phyloP scores from a whole-genome alignment of 2,113 vertebrate species.

The Ammospiza caudacuta region DNA sequence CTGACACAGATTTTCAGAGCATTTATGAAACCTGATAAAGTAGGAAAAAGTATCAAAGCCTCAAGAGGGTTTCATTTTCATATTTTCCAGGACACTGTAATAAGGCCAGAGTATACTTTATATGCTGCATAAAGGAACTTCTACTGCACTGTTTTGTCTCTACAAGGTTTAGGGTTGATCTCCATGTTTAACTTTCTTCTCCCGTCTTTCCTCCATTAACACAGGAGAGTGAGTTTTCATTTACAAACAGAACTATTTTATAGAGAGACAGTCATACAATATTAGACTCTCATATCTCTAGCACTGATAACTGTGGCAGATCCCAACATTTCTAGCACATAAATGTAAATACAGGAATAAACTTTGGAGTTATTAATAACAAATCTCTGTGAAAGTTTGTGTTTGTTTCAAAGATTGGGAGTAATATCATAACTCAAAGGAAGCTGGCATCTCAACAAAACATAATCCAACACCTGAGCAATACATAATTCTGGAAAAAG shows the following conservation, averaged over 20 bases:
- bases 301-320: neutral
- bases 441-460: neutral
- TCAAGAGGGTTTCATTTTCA: neutral
- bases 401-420: neutral
- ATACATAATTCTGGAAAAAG: neutral
- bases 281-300: neutral
- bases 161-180: neutral
- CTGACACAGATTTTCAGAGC: neutral
- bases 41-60: neutral
- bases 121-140: neutral
- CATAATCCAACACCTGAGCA: neutral
- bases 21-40: neutral
- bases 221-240: neutral
- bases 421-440: neutral
- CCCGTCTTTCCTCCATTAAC: neutral
- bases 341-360: neutral
- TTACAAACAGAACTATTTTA: neutral
- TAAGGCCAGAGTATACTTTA: neutral
- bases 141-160: neutral
- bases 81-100: neutral
- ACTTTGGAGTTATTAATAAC: neutral
- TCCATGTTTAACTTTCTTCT: neutral
- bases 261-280: neutral
- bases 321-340: neutral
- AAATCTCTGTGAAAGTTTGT: neutral